phyloP scores from a whole-genome alignment of 2,113 vertebrate genomes.

The Chaetops frenatus region DNA sequence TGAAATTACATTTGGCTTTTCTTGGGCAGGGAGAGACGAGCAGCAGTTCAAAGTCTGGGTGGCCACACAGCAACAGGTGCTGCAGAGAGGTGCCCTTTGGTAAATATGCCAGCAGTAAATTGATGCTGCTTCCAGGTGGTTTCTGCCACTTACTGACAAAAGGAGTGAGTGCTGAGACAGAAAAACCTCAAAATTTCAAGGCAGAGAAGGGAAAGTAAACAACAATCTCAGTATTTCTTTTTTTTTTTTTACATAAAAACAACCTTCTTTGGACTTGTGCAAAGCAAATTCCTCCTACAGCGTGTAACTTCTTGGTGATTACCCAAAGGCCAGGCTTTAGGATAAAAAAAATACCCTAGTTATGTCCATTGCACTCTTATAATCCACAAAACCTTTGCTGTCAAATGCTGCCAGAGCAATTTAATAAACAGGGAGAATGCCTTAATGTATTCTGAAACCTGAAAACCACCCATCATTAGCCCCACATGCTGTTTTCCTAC shows the following conservation, averaged over 20 bases:
- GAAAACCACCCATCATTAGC: conserved; percentile 57
- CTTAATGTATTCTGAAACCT: conserved; percentile 64
- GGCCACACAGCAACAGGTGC: background rate
- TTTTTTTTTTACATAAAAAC: background rate
- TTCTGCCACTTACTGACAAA: conserved; percentile 13
- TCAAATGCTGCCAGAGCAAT: conserved; percentile 60
- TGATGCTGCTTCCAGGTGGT: background rate
- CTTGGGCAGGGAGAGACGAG: background rate
- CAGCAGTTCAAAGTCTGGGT: background rate
- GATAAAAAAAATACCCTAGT: conserved; percentile 3
- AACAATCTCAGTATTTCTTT: background rate
- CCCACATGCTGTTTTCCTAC: conserved; percentile 48
- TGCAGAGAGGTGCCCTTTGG: background rate
- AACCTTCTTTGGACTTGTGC: background rate
- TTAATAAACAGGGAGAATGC: conserved; percentile 46
- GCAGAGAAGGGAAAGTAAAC: background rate
- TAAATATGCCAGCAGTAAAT: background rate
- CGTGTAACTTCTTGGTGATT: background rate
- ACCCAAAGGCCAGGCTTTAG: conserved; percentile 24
- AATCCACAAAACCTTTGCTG: conserved; percentile 54
- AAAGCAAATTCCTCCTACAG: background rate
- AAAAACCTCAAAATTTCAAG: background rate
- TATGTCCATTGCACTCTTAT: conserved; percentile 31
- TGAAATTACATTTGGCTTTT: background rate
- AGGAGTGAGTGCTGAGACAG: background rate